Conservation (phyloP, 2,113 vertebrate genomes). For the Ginglymostoma cirratum region DNA sequence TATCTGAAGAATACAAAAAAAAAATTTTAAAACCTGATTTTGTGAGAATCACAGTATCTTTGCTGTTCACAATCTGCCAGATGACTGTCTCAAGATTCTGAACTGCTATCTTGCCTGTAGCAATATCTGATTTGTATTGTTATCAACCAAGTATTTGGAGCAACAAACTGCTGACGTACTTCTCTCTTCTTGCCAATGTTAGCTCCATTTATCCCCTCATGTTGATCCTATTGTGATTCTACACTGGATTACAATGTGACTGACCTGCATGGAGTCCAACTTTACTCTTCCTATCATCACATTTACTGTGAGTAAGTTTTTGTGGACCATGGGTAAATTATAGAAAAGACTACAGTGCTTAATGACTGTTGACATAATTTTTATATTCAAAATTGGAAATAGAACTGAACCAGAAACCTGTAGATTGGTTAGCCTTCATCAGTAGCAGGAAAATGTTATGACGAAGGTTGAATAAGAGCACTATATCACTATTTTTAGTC, state of each 20-base stretch:
- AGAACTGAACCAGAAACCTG: not conserved
- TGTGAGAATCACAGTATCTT: not conserved
- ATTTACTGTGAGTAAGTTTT: not conserved
- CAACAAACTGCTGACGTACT: not conserved
- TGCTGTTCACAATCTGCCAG: not conserved
- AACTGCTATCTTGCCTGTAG: not conserved
- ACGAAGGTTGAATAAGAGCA: too few relatives aligned
- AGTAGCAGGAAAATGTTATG: not conserved
- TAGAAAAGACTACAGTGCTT: not conserved
- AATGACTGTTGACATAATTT: not conserved
- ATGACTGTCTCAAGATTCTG: not conserved
- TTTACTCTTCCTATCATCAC: not conserved
- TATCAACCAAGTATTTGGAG: not conserved
- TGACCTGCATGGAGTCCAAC: not conserved
- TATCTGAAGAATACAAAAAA: slow-evolving; percentile 14
- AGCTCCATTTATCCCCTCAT: not conserved
- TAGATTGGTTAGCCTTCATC: not conserved
- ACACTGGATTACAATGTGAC: not conserved
- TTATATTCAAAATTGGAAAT: not conserved
- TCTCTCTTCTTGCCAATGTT: not conserved
- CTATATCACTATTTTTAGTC: too few relatives aligned
- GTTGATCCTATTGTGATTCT: not conserved
- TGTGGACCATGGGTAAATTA: not conserved
- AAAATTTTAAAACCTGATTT: not conserved
- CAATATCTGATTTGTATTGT: not conserved